phyloP scores from a whole-genome alignment of 2,797 vertebrate species.

The Acomys russatus region DNA sequence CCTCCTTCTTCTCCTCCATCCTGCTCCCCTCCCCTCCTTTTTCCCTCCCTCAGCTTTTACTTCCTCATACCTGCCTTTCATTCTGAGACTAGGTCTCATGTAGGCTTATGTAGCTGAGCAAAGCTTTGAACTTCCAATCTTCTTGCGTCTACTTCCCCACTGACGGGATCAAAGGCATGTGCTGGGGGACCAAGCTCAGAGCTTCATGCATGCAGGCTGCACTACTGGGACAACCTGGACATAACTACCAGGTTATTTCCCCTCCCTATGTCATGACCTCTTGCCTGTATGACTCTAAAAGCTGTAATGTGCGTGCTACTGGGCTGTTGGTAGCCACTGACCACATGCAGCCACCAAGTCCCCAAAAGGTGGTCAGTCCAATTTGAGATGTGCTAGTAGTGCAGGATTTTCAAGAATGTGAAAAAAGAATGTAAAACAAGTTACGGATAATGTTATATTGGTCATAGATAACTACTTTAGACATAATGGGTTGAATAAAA shows the following conservation, averaged over 20 bases:
- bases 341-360: too few relatives aligned
- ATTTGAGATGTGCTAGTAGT: neutral
- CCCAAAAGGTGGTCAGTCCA: neutral
- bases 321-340: neutral
- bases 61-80: neutral
- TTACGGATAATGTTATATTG: constrained; percentile 15
- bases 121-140: neutral
- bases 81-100: neutral
- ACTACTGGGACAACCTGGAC: neutral
- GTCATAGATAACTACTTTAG: neutral
- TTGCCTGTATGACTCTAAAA: neutral
- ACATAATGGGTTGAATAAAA: neutral
- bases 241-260: neutral
- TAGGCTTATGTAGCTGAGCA: neutral
- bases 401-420: neutral
- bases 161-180: neutral
- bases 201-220: neutral
- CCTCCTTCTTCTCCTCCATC: too few relatives aligned
- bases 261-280: neutral
- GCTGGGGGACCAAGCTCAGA: neutral
- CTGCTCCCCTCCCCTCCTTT: neutral
- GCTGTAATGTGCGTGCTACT: neutral
- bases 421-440: neutral
- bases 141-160: neutral
- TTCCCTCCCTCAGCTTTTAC: too few relatives aligned